phyloP scores from a whole-genome alignment of 37 sponge, comb jelly and placozoan genomes.

The Sycon ciliatum region DNA sequence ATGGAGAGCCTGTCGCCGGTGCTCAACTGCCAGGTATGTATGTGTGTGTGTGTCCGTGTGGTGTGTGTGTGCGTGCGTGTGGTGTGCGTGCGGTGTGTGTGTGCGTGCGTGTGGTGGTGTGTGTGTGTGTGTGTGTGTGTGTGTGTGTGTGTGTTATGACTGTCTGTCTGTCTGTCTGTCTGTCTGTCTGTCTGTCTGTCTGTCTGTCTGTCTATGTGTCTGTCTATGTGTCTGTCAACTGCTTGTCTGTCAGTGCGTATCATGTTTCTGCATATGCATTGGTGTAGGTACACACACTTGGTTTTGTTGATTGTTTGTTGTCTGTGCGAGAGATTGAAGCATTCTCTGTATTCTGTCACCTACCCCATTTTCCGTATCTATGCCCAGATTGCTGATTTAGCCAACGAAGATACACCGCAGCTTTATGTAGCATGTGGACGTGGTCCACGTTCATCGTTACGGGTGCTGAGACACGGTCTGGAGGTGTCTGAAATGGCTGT shows the following conservation, averaged over 20 bases:
- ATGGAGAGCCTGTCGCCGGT: slow-evolving; percentile 86
- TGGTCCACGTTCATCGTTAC: slow-evolving; percentile 94
- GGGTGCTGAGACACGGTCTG: slow-evolving; percentile 84
- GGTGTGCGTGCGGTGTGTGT: slow-evolving; percentile 21
- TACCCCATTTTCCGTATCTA: background rate
- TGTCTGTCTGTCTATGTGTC: background rate
- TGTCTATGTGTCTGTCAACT: background rate
- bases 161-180: background rate
- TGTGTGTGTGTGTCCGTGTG: background rate
- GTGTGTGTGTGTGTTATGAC: background rate
- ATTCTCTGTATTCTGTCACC: background rate
- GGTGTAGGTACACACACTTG: too few relatives aligned
- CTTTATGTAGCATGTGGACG: slow-evolving; percentile 93
- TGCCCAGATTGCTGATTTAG: slow-evolving; percentile 74
- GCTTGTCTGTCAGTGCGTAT: too few relatives aligned
- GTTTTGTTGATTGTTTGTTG: too few relatives aligned
- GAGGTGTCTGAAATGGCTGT: slow-evolving; percentile 99
- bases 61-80: slow-evolving; percentile 23
- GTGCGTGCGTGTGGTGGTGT: background rate
- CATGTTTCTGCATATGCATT: too few relatives aligned
- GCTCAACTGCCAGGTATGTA: slow-evolving; percentile 55
- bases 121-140: slow-evolving; percentile 24
- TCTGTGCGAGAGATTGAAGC: too few relatives aligned
- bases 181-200: background rate
- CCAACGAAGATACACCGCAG: slow-evolving; percentile 95